Base-by-base conservation (phyloP, 2,113 vertebrate species). In the Notarius lentiginosus region DNA sequence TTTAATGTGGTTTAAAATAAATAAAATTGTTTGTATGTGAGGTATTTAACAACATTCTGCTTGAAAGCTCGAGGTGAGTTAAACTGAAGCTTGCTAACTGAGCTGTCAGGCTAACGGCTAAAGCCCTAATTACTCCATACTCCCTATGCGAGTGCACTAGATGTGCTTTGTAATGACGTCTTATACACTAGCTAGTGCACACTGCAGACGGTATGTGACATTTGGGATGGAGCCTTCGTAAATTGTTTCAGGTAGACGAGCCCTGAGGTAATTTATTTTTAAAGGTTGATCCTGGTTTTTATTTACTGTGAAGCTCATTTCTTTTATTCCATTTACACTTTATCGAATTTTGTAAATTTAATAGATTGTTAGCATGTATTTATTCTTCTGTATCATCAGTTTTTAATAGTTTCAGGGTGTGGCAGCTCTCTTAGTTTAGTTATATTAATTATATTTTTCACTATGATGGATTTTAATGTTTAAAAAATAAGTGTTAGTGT, bases 41-140 rank as follows among this genome's bases (percentile, higher is more conserved):
- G 17, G 70, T 73, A 41, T 49, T 22, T 49, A 34, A 11, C 41
- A 49, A 5, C 34, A 22, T 11, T 41, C 18, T 9, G 30, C 70
- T 73, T 73, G 41, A 41, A 73, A 20, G 70, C 70, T 20, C 70
- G 34, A 73, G 70, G 70, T 73, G 70, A 73, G 70, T 73, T 17
- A 15, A 68, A 30, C 66, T 34, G 68, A 27, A 70, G 68, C 66
- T 7, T 9, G 68, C 70, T 73, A 47, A 73, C 70, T 73, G 34
- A 34, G 27, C 27, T 70, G 63, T 66, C 12, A 9, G 12, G 68
- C 70, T 73, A 73, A 24, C 70, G 70, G 34, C 0, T 70, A 17
- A 1, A 22, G 47, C 70, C 70, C 34, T 22, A 73, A 22, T 11
- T 0, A 47, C 34, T 22, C 18, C 18, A 10, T 10, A 22, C 10